Conservation (phyloP, 2,888 invertebrate genomes). For the Baronia brevicornis region DNA sequence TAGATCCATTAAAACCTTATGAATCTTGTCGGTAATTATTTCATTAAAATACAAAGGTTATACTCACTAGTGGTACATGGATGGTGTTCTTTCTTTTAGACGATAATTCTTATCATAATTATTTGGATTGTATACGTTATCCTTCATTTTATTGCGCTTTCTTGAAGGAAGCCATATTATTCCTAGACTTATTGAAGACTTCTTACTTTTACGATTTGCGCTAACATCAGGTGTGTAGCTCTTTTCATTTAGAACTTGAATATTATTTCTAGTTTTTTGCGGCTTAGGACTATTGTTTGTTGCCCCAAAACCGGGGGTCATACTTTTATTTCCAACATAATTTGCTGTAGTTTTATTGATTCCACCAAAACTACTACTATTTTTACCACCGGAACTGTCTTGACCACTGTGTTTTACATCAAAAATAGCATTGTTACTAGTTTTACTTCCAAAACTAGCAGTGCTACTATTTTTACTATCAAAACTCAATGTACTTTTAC, state of each 20-base stretch:
- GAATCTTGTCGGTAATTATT: background rate
- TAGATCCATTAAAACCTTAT: background rate
- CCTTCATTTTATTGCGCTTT: constrained; percentile 51
- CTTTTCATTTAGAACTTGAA: constrained; percentile 23
- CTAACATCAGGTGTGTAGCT: constrained; percentile 33
- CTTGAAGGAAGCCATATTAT: constrained; percentile 59
- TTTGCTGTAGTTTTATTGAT: background rate
- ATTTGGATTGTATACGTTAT: constrained; percentile 43
- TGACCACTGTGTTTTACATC: constrained; percentile 5
- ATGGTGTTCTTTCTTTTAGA: constrained; percentile 44
- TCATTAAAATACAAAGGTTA: too few relatives aligned
- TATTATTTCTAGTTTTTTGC: background rate
- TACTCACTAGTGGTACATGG: constrained; percentile 61
- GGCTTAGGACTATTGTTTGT: constrained; percentile 8
- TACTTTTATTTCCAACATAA: constrained; percentile 3
- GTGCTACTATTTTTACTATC: constrained; percentile 10
- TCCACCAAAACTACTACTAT: constrained; percentile 1
- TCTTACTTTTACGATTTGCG: constrained; percentile 35
- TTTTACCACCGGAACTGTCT: constrained; percentile 13
- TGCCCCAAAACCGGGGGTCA: constrained; percentile 5
- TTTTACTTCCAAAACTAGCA: constrained; percentile 6
- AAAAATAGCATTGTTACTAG: background rate
- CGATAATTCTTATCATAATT: constrained; percentile 40
- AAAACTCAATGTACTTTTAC: constrained; percentile 9
- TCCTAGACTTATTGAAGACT: constrained; percentile 43